phyloP scores from a whole-genome alignment of 2,797 vertebrate species.

The Hemibagrus guttatus region DNA sequence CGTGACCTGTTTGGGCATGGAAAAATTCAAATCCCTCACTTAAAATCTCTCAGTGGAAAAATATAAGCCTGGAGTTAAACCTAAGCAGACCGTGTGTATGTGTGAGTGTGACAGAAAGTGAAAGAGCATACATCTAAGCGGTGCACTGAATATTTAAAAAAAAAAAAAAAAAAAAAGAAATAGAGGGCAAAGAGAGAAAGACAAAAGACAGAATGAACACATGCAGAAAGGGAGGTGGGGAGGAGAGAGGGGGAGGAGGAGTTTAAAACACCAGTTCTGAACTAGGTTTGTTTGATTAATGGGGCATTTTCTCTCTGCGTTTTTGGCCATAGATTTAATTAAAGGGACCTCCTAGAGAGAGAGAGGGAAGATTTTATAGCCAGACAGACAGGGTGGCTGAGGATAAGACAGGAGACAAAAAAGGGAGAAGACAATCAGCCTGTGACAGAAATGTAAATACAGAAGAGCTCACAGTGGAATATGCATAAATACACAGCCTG shows the following conservation, averaged over 20 bases:
- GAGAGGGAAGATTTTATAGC: conserved; percentile 49
- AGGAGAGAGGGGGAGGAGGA: conserved; percentile 13
- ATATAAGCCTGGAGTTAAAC: conserved; percentile 44
- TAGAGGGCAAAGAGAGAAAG: conserved; percentile 31
- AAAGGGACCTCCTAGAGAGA: conserved; percentile 57
- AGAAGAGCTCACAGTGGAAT: conserved; percentile 48
- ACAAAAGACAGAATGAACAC: conserved; percentile 33
- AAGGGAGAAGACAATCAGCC: conserved; percentile 46
- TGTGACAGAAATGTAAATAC: conserved; percentile 57
- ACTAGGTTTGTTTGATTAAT: conserved; percentile 55
- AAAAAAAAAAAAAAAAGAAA: background rate
- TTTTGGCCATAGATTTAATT: conserved; percentile 58
- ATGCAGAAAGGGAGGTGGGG: background rate
- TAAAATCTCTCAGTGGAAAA: conserved; percentile 41
- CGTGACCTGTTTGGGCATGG: conserved; percentile 26
- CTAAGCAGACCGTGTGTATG: conserved; percentile 39
- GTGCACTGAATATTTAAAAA: conserved; percentile 5
- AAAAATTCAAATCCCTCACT: conserved; percentile 45
- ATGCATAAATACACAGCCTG: conserved; percentile 35
- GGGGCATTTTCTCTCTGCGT: conserved; percentile 51
- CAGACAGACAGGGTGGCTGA: conserved; percentile 43
- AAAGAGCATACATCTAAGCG: conserved; percentile 11
- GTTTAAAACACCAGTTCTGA: conserved; percentile 55
- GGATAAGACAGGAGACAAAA: conserved; percentile 39
- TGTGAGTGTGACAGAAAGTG: conserved; percentile 12